Conservation (phyloP, 2,113 vertebrate genomes). For the Melanotaenia duboulayi region DNA sequence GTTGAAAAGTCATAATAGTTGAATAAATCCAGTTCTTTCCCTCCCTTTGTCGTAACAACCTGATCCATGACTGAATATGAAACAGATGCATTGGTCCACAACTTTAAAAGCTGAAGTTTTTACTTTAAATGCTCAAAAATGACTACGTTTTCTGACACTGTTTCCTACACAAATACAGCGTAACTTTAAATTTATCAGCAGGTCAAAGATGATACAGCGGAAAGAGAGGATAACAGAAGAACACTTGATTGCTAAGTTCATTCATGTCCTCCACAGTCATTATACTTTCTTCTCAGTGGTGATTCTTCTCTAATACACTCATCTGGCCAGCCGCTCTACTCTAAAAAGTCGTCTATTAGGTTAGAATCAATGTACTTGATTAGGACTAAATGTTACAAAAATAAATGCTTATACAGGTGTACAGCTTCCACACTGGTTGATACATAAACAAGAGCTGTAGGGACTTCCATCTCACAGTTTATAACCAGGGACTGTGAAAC, state of each 20-base stretch:
- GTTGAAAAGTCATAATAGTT: no score
- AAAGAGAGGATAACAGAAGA: no score
- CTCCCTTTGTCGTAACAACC: no score
- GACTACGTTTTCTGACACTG: background rate
- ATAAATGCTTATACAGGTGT: background rate
- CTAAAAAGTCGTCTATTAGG: no score
- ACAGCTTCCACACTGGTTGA: background rate
- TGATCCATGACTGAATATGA: background rate
- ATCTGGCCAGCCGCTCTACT: no score
- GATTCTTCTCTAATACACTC: background rate
- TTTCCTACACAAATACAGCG: background rate
- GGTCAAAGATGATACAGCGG: no score
- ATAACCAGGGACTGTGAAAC: background rate
- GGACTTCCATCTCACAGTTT: background rate
- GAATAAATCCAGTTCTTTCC: no score
- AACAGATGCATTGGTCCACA: background rate
- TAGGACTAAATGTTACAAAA: background rate
- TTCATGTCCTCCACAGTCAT: no score
- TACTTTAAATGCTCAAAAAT: background rate
- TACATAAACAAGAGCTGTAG: no score
- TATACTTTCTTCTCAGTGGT: no score
- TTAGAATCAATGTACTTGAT: background rate
- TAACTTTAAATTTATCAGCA: background rate
- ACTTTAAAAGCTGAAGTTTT: background rate
- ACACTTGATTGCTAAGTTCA: no score